These are phyloP conservation scores for Trichopoda pennipes DNA, from an alignment of 2,888 invertebrate genomes.

Conservation along the genomic window DNA sequence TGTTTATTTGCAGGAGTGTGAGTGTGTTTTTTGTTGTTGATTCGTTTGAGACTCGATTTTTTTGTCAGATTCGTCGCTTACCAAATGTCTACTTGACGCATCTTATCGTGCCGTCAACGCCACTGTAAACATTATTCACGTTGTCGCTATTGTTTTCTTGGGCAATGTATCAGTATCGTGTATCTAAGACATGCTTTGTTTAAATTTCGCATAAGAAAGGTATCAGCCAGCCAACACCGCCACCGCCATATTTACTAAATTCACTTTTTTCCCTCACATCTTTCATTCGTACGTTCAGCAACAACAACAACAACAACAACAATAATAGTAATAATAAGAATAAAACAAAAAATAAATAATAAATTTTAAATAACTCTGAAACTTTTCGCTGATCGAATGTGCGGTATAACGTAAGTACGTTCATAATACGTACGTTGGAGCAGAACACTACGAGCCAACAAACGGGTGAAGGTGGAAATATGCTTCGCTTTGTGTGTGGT, in stretches of 20 bases:
- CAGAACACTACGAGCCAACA: conserved; percentile 47
- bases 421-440: conserved; percentile 13
- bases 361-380: conserved; percentile 25
- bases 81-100: conserved; percentile 68
- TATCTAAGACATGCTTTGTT: conserved; percentile 70
- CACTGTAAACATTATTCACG: conserved; percentile 69
- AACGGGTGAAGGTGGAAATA: conserved; percentile 67
- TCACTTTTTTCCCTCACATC: conserved; percentile 28
- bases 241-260: conserved; percentile 66
- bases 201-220: conserved; percentile 65
- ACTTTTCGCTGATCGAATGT: conserved; percentile 21
- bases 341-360: conserved; percentile 16
- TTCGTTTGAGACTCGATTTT: conserved; percentile 58
- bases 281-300: not conserved
- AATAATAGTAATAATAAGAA: not conserved
- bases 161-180: conserved; percentile 70
- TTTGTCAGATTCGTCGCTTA: conserved; percentile 64
- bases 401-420: conserved; percentile 1
- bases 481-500: conserved; percentile 67
- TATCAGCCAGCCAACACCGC: conserved; percentile 59
- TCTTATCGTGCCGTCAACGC: conserved; percentile 69
- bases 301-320: conserved; percentile 3
- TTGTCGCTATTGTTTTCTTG: conserved; percentile 69
- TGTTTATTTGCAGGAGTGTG: conserved; percentile 35
- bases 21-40: conserved; percentile 37